A percentile compares a stretch with the other conserved stretches of the same genome.
Evolutionary conservation across 2,888 invertebrate species (phyloP).

Genomic region (Drosophila atroscutellata): DNA sequence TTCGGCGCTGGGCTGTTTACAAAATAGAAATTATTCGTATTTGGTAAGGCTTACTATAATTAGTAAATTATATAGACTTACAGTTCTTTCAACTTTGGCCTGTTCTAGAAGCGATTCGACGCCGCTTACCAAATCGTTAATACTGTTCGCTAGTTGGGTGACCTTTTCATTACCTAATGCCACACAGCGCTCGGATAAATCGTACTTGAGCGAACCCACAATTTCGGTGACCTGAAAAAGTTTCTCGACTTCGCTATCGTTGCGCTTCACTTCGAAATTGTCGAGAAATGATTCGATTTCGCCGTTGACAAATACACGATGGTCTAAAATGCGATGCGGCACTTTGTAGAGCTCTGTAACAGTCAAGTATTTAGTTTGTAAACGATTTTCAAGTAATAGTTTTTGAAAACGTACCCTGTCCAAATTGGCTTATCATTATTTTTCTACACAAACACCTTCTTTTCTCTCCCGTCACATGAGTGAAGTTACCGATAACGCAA

Average conservation of each 20-base stretch:
- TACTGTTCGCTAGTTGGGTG: conserved; percentile 49
- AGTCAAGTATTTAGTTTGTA: background rate
- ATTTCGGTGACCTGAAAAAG: conserved; percentile 91
- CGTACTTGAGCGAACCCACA: conserved; percentile 91
- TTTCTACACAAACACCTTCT: conserved; percentile 33
- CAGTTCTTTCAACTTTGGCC: conserved; percentile 57
- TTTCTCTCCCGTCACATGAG: conserved; percentile 67
- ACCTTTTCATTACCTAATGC: conserved; percentile 85
- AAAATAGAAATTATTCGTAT: background rate
- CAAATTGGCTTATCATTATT: conserved; percentile 75
- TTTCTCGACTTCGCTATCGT: conserved; percentile 92
- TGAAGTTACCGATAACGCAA: conserved; percentile 9
- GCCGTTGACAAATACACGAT: conserved; percentile 93
- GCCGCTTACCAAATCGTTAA: conserved; percentile 58
- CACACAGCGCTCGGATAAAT: conserved; percentile 89
- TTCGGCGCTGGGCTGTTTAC: conserved; percentile 50
- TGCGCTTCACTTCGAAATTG: conserved; percentile 93
- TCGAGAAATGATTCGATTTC: conserved; percentile 93
- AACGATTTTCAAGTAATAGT: background rate
- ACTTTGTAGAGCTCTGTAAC: conserved; percentile 91
- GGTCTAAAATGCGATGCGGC: conserved; percentile 94
- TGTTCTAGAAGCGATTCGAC: conserved; percentile 62
- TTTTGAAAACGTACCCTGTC: conserved; percentile 53
- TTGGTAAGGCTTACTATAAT: background rate
- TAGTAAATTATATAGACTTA: conserved; percentile 28